Evolutionary conservation across 2,888 invertebrate species (phyloP).

Genomic region (Coelopa pilipes): DNA sequence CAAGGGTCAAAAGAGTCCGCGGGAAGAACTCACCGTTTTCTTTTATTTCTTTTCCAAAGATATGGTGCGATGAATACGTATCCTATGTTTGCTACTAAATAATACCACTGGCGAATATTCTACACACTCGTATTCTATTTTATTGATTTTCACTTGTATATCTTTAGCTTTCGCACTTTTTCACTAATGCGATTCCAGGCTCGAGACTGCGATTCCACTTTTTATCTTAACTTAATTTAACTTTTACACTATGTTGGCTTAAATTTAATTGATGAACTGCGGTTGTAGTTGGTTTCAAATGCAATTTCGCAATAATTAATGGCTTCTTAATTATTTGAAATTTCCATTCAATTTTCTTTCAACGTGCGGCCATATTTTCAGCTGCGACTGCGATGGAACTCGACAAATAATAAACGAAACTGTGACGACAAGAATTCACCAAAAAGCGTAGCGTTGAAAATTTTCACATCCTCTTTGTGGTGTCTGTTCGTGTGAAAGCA

Average conservation of each 20-base stretch:
- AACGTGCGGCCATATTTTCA: conserved; percentile 43
- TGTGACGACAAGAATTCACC: not conserved
- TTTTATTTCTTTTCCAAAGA: no score
- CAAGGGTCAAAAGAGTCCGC: not conserved
- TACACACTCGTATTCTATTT: no score
- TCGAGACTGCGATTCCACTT: conserved; percentile 2
- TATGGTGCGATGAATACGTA: no score
- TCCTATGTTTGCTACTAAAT: no score
- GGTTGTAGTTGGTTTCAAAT: conserved; percentile 21
- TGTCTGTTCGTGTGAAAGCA: no score
- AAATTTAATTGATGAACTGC: conserved; percentile 42
- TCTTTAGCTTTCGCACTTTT: not conserved
- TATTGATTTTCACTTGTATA: conserved; percentile 4
- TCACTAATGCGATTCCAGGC: conserved; percentile 6
- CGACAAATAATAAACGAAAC: conserved; percentile 41
- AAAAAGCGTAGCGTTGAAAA: no score
- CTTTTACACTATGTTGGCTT: conserved; percentile 38
- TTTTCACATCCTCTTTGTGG: no score
- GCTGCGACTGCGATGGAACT: conserved; percentile 42
- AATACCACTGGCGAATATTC: no score
- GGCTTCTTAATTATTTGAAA: conserved; percentile 32
- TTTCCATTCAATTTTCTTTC: conserved; percentile 36
- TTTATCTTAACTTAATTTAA: conserved; percentile 14
- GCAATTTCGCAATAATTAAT: conserved; percentile 33
- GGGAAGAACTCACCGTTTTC: no score